Evolutionary conservation across 2,113 vertebrate genomes (phyloP).

Genomic region (Myxocyprinus asiaticus): DNA sequence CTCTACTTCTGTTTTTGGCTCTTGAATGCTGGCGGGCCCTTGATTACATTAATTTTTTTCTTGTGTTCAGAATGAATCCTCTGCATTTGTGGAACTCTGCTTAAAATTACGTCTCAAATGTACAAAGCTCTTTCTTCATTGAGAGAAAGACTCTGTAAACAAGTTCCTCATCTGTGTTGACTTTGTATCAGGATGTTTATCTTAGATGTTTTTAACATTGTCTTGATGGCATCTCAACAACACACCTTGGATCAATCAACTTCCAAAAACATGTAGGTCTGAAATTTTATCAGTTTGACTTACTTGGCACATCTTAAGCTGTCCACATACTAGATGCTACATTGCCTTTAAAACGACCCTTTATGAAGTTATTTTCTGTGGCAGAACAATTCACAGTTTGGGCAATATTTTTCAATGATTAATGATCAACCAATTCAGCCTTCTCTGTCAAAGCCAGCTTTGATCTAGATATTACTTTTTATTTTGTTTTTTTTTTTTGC

Average conservation of each 20-base stretch:
- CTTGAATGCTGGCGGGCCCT: not conserved
- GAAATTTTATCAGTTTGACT: too few relatives aligned
- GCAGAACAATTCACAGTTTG: too few relatives aligned
- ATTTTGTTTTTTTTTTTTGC: too few relatives aligned
- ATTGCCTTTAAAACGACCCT: too few relatives aligned
- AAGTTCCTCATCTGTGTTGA: not conserved
- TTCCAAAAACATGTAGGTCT: not conserved
- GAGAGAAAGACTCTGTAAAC: conserved; percentile 18
- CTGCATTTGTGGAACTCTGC: conserved; percentile 31
- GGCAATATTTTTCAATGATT: too few relatives aligned
- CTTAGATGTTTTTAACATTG: not conserved
- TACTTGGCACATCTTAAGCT: too few relatives aligned
- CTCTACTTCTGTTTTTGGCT: conserved; percentile 2
- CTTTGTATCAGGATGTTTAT: not conserved
- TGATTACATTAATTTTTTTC: not conserved
- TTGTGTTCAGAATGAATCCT: conserved; percentile 24
- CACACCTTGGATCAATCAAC: not conserved
- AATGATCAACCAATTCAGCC: too few relatives aligned
- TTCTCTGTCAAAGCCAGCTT: too few relatives aligned
- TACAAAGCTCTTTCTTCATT: not conserved
- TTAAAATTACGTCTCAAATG: conserved; percentile 36
- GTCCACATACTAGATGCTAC: too few relatives aligned
- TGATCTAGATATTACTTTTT: too few relatives aligned
- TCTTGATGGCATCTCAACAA: too few relatives aligned
- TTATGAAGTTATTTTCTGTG: too few relatives aligned